Base-by-base conservation (phyloP, 2,888 invertebrate genomes). In the Calliopum simillimum region DNA sequence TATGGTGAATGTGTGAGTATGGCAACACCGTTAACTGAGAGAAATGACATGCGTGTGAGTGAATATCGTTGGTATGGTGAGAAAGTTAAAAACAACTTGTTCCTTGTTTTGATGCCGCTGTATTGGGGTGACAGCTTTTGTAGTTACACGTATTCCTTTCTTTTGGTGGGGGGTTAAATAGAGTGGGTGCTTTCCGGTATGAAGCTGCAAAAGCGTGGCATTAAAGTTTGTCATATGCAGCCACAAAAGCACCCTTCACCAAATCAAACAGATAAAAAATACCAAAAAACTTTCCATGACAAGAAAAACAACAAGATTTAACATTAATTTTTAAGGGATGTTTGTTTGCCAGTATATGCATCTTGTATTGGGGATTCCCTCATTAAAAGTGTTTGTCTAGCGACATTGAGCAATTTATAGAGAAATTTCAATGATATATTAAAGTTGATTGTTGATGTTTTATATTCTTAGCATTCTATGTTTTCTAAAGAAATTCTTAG, bases 281-380 rank as follows among this genome's bases (percentile, higher is more conserved):
- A 33, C 33, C 33, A 33, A n/a, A n/a, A n/a, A 33, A 33, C 33
- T 33, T 33, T 33, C 33, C 33, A 33, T 43, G 8, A 43, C 59
- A 33, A 16, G 41, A 44, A 44, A 13, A 19, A 19, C 13, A 21
- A 61, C 61, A 33, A 33, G 33, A 33, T 33, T 33, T 33, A 6
- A 33, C 19, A 61, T 33, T 61, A 46, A 19, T 5, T 33, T 70
- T 73, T 75, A 74, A 72, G 74, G 76, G 76, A 74, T 76, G 69
- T 61, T 74, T 76, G 69, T 61, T 74, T 11, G 47, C 58, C 44
- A 19, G 41, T 68, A 63, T 59, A 6, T 51, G 1, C 47, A 53
- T n/a, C 61, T 49, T 62, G 51, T 65, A 49, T 58, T 63, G 65
- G 71, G 72, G 63, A 69, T 69, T 66, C 59, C 70, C 69, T 69